Evolutionary conservation across 2,797 vertebrate species (phyloP).

Genomic region (Aulostomus chinensis): DNA sequence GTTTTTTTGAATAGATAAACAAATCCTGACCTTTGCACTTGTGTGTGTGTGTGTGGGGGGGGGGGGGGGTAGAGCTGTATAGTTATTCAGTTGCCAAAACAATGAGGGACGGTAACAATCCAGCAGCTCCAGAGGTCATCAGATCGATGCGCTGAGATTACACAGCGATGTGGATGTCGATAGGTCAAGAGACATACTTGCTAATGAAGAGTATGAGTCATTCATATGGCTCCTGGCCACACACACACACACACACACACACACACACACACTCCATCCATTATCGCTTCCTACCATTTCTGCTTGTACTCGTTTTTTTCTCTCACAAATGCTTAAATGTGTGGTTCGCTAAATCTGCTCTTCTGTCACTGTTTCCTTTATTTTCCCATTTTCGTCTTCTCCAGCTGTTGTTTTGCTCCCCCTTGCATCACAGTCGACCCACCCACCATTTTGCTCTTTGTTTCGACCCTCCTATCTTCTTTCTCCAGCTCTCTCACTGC

Average conservation of each 20-base stretch:
- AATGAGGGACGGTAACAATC: slow-evolving; percentile 47
- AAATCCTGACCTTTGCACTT: slow-evolving; percentile 53
- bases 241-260: slow-evolving; percentile 7
- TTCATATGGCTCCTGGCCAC: slow-evolving; percentile 43
- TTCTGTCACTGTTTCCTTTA: neutral
- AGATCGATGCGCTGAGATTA: slow-evolving; percentile 68
- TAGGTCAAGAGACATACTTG: slow-evolving; percentile 67
- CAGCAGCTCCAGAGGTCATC: slow-evolving; percentile 48
- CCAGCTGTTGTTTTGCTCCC: slow-evolving; percentile 3
- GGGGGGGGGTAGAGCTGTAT: slow-evolving; percentile 22
- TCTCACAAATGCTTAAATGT: neutral
- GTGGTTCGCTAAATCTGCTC: neutral
- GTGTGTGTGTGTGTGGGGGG: slow-evolving; percentile 33
- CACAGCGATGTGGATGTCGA: slow-evolving; percentile 59
- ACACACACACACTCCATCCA: neutral
- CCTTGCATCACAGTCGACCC: slow-evolving; percentile 3
- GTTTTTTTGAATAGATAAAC: too few species aligned
- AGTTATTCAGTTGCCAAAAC: slow-evolving; percentile 36
- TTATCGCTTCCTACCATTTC: neutral
- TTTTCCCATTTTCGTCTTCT: neutral
- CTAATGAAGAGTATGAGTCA: slow-evolving; percentile 75
- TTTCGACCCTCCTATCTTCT: slow-evolving; percentile 32
- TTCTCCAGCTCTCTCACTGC: slow-evolving; percentile 38
- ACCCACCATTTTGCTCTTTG: slow-evolving; percentile 23
- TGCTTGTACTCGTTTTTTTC: neutral